Percentiles rank a stretch among this genome's conserved stretches.
Evolutionary conservation across 1,140 invertebrate species (phyloP).

Genomic region (Nasonia longicornis): DNA sequence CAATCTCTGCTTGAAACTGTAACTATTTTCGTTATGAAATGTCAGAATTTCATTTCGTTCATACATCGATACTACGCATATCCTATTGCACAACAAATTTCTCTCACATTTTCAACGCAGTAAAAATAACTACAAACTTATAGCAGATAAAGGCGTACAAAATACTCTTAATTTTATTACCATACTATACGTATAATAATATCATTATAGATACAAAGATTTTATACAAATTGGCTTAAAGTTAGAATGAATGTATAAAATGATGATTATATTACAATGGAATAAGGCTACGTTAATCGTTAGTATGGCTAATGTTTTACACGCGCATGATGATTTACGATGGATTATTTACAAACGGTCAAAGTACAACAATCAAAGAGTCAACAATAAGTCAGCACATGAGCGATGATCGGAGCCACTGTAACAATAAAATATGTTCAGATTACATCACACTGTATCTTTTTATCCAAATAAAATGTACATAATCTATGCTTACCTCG

Average conservation of each 20-base stretch:
- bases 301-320: slow-evolving; percentile 62
- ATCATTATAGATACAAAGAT: slow-evolving; percentile 53
- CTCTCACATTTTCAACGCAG: no score
- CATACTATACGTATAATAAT: slow-evolving; percentile 43
- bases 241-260: slow-evolving; percentile 45
- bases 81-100: no score
- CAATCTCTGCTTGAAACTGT: no score
- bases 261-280: slow-evolving; percentile 59
- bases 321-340: slow-evolving; percentile 45
- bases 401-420: slow-evolving; percentile 83
- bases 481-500: slow-evolving; percentile 73
- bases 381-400: slow-evolving; percentile 72
- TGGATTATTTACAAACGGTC: slow-evolving; percentile 62
- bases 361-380: slow-evolving; percentile 49
- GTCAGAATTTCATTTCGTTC: no score
- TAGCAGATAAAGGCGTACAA: no score
- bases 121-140: no score
- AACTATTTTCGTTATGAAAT: no score
- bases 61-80: no score
- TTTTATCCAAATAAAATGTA: slow-evolving; percentile 28
- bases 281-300: slow-evolving; percentile 53
- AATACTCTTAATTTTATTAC: slow-evolving; percentile 57
- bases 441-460: not conserved
- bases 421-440: slow-evolving; percentile 65
- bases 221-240: slow-evolving; percentile 55